Conservation (phyloP, 2,888 invertebrate genomes). For the Synanthedon tipuliformis region DNA sequence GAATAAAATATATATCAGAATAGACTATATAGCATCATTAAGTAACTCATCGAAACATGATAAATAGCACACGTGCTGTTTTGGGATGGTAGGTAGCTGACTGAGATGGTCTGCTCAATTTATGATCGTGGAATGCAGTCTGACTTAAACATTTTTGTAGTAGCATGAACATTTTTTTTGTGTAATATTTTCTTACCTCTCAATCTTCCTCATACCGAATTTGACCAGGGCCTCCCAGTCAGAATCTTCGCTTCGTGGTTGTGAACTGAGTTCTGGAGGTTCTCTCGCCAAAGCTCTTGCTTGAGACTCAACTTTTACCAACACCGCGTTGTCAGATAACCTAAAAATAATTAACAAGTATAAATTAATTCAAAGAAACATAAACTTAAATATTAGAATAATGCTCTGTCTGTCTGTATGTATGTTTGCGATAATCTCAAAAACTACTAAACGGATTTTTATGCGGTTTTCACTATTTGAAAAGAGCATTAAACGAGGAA, state of each 20-base stretch:
- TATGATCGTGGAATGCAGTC: too few relatives aligned
- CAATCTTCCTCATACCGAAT: conserved; percentile 80
- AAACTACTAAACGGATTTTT: too few relatives aligned
- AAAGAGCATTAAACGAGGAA: neutral
- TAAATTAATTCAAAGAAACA: too few relatives aligned
- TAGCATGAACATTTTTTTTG: too few relatives aligned
- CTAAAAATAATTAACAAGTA: conserved; percentile 27
- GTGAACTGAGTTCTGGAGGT: conserved; percentile 78
- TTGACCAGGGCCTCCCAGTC: conserved; percentile 87
- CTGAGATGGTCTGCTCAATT: neutral
- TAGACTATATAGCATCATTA: too few relatives aligned
- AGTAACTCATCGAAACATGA: too few relatives aligned
- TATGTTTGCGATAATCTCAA: too few relatives aligned
- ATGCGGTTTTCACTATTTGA: too few relatives aligned
- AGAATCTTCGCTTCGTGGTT: conserved; percentile 77
- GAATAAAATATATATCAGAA: too few relatives aligned
- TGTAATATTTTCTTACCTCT: conserved; percentile 51
- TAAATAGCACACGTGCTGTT: too few relatives aligned
- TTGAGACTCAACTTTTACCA: conserved; percentile 77
- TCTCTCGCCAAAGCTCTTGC: conserved; percentile 77
- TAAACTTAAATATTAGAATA: too few relatives aligned
- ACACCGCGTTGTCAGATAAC: conserved; percentile 77
- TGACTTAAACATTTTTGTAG: neutral
- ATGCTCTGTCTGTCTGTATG: too few relatives aligned
- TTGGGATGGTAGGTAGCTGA: neutral